Percentiles rank a stretch among this genome's conserved stretches.
Evolutionary conservation across 2,888 invertebrate species (phyloP).

Genomic region (Arctia plantaginis): DNA sequence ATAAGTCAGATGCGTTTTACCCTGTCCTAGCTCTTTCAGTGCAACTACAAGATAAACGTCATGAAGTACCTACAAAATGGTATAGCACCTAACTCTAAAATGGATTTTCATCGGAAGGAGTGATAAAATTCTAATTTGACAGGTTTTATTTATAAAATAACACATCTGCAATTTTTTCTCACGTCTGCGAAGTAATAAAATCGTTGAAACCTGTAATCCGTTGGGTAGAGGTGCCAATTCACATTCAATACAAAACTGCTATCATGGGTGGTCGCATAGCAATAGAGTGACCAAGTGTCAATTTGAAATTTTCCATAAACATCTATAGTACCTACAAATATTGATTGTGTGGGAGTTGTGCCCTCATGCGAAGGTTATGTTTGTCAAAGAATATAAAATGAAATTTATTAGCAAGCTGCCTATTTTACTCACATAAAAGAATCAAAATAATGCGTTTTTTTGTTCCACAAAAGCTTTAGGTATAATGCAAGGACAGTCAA

Average conservation of each 20-base stretch:
- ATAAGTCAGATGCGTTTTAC: background rate
- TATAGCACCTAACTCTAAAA: background rate
- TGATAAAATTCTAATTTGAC: background rate
- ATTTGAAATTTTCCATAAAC: slow-evolving; percentile 52
- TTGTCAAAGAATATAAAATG: slow-evolving; percentile 37
- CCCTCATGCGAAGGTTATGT: slow-evolving; percentile 46
- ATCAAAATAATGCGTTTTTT: background rate
- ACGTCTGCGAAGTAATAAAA: slow-evolving; percentile 30
- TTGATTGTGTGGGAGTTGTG: slow-evolving; percentile 47
- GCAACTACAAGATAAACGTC: background rate
- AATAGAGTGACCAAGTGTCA: slow-evolving; percentile 47
- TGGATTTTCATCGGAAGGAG: background rate
- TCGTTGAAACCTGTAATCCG: slow-evolving; percentile 36
- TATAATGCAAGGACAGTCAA: background rate
- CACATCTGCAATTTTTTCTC: slow-evolving; percentile 18
- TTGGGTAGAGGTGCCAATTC: slow-evolving; percentile 44
- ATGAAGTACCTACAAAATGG: background rate
- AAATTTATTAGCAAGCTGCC: slow-evolving; percentile 5
- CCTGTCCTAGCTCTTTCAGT: background rate
- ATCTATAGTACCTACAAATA: slow-evolving; percentile 36
- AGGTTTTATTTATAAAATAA: background rate
- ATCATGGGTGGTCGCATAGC: slow-evolving; percentile 45
- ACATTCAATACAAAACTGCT: slow-evolving; percentile 34
- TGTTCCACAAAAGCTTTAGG: background rate
- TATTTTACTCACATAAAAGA: background rate